Evolutionary conservation across 2,888 invertebrate species (phyloP), one percentile per base, ranked within the genome.

Genomic region (Drosophila kokeensis): DNA sequence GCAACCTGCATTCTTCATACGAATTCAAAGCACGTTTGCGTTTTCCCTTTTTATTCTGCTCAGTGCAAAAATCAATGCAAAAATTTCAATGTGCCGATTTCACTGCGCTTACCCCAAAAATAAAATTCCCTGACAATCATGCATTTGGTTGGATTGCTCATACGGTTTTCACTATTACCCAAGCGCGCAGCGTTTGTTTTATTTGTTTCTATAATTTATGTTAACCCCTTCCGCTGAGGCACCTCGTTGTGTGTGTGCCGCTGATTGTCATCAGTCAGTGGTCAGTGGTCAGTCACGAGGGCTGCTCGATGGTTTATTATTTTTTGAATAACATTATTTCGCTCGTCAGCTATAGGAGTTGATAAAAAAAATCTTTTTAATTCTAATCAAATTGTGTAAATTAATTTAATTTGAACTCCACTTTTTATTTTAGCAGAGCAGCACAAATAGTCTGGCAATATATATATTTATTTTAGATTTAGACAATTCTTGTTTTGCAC

Each of bases 131-230:
- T 48, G 10, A n/a, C 38, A 38, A 24, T 13, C 38, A 29, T n/a
- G 13, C 50, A 49, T 45, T 40, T 48, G 60, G 11, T 15, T 21
- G 13, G 36, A 15, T 24, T 67, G 40, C 34, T 73, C 74, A 70
- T 74, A 66, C 72, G 65, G 62, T 53, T 81, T 73, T 81, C 68
- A 66, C 75, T 69, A 58, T 76, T 78, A 76, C 61, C 64, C 73
- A 69, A 77, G 64, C 70, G 48, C 42, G 45, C 7, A 4, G 48
- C 54, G 55, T 72, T 73, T 52, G 61, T 27, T 69, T 69, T 81
- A 76, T 81, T 81, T 81, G 73, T 73, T 81, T 81, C 65, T 73
- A 73, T 76, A 73, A 76, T 81, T 79, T 60, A 72, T 79, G 63
- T 64, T 60, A 62, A 54, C 65, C 38, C 34, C 67, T 10, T 21